These are phyloP conservation scores for Hydractinia echinata DNA, from an alignment of 30 jellyfish, hydroid and myxozoan genomes.

Conservation along the genomic window DNA sequence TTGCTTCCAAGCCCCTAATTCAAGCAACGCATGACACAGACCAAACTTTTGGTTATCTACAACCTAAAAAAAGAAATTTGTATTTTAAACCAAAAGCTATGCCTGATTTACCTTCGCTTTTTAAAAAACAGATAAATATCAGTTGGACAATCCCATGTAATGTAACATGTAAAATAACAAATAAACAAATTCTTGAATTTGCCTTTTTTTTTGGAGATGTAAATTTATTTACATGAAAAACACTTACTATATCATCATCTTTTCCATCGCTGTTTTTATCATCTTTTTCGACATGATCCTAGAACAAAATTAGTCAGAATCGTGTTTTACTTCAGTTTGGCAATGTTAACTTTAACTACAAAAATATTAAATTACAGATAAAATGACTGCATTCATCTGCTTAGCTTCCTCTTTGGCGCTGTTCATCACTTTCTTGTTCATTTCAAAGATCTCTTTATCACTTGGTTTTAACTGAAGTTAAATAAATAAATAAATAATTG, in stretches of 20 bases:
- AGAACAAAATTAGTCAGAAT: neutral
- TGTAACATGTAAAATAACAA: neutral
- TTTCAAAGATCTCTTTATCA: constrained; percentile 56
- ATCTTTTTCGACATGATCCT: constrained; percentile 44
- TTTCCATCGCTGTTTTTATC: constrained; percentile 36
- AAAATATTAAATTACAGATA: constrained; percentile 42
- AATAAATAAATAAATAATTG: neutral
- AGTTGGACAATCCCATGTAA: neutral
- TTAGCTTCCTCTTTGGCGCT: constrained; percentile 84
- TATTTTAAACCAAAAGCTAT: neutral
- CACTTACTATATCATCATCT: constrained; percentile 56
- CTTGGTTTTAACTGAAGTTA: constrained; percentile 62
- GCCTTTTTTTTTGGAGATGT: neutral
- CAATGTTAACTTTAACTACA: neutral
- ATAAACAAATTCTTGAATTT: neutral
- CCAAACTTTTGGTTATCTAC: constrained; percentile 89
- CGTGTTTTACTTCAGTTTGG: neutral
- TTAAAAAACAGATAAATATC: neutral
- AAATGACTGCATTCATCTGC: constrained; percentile 62
- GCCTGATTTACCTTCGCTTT: neutral
- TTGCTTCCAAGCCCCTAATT: constrained; percentile 91
- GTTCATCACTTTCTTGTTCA: constrained; percentile 30
- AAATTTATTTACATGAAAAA: neutral
- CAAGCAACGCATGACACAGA: constrained; percentile 63
- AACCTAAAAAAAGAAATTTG: constrained; percentile 17